Evolutionary conservation across 2,113 vertebrate species (phyloP).

Genomic region (Sturnus vulgaris): DNA sequence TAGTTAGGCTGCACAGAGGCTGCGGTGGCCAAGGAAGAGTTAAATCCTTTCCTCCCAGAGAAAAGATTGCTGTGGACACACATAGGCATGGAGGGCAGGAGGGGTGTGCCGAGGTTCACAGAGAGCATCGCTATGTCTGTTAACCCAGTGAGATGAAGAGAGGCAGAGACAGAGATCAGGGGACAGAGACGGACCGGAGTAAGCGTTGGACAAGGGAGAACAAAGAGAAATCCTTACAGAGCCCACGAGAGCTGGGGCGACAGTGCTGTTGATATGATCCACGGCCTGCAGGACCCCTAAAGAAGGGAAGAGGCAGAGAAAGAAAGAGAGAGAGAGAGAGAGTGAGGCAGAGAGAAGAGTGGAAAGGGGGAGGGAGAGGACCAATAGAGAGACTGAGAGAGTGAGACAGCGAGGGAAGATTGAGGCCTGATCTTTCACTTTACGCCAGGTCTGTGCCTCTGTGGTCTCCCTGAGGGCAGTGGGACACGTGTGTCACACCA

Average conservation of each 20-base stretch:
- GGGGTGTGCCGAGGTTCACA: background rate
- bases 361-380: background rate
- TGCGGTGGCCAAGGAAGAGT: background rate
- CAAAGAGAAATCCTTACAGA: slow-evolving; percentile 80
- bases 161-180: background rate
- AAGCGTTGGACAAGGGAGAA: background rate
- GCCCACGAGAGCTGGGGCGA: slow-evolving; percentile 83
- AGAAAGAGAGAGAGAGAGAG: background rate
- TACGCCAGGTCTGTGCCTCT: background rate
- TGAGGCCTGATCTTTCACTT: background rate
- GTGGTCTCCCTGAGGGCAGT: background rate
- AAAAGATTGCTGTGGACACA: background rate
- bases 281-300: slow-evolving; percentile 91
- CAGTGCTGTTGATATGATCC: slow-evolving; percentile 88
- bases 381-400: background rate
- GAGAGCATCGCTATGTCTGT: background rate
- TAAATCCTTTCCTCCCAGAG: background rate
- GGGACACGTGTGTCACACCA: background rate
- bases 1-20: background rate
- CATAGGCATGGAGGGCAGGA: background rate
- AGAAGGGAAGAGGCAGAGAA: slow-evolving; percentile 31
- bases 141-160: slow-evolving; percentile 8
- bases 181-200: slow-evolving; percentile 7
- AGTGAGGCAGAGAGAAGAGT: slow-evolving; percentile 45
- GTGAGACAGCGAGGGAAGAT: background rate